These are phyloP conservation scores for Apteryx mantelli DNA, from an alignment of 2,113 vertebrate species.

Conservation along the genomic window DNA sequence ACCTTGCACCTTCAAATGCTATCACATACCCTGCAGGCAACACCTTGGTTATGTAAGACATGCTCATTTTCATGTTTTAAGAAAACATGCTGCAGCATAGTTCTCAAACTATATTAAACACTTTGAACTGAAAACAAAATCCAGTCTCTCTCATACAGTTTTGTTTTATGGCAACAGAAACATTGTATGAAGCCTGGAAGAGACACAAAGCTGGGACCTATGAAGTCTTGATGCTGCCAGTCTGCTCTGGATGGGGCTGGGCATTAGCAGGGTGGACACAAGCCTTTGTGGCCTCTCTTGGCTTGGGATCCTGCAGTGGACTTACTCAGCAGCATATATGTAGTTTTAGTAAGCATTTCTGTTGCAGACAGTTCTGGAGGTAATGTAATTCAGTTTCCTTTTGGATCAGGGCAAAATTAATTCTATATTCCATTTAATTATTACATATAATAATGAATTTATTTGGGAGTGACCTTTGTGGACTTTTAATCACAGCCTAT, in stretches of 20 bases:
- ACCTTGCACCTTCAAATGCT: neutral
- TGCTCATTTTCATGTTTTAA: neutral
- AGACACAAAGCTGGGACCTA: neutral
- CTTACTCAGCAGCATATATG: neutral
- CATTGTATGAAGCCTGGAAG: neutral
- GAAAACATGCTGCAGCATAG: neutral
- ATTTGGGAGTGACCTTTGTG: neutral
- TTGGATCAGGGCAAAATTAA: neutral
- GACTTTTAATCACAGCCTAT: neutral
- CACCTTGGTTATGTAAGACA: neutral
- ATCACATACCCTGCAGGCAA: neutral
- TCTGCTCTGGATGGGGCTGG: neutral
- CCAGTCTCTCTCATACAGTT: neutral
- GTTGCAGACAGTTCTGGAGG: neutral
- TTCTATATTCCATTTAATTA: neutral
- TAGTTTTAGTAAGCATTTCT: neutral
- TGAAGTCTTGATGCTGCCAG: neutral
- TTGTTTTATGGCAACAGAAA: neutral
- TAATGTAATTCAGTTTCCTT: neutral
- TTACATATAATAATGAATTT: neutral
- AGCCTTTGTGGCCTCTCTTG: neutral
- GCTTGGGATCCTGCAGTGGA: fast-evolving
- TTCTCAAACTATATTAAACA: neutral
- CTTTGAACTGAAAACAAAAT: neutral
- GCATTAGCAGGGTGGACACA: neutral